A percentile compares a stretch with the other conserved stretches of the same genome.
Conservation (phyloP, 2,797 vertebrate species). For the Parauchenoglanis punctatus region DNA sequence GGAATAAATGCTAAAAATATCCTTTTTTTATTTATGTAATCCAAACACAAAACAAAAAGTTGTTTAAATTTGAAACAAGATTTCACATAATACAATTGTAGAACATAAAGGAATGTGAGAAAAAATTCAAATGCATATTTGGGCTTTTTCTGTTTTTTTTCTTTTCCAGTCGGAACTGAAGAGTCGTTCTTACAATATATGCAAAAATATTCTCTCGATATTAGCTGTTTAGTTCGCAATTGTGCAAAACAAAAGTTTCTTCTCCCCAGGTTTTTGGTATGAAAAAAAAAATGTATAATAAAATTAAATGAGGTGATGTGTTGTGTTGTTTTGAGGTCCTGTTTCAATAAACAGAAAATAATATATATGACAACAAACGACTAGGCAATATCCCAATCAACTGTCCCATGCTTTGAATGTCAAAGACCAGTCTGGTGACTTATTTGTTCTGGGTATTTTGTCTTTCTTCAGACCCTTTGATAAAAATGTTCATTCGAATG, state of each 20-base stretch:
- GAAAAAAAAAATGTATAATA: slow-evolving; percentile 65
- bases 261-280: slow-evolving; percentile 85
- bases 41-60: neutral
- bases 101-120: neutral
- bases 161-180: neutral
- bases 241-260: slow-evolving; percentile 77
- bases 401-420: slow-evolving; percentile 75
- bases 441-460: slow-evolving; percentile 61
- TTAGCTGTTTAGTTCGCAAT: slow-evolving; percentile 56
- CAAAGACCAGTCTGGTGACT: slow-evolving; percentile 69
- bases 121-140: slow-evolving; percentile 1
- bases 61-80: neutral
- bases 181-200: slow-evolving; percentile 14
- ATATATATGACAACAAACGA: slow-evolving; percentile 77
- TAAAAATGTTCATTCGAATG: slow-evolving; percentile 66
- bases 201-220: neutral
- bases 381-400: slow-evolving; percentile 69
- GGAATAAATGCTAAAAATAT: neutral
- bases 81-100: neutral
- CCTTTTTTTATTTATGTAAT: neutral
- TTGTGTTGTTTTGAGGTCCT: slow-evolving; percentile 86
- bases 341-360: slow-evolving; percentile 86
- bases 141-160: slow-evolving; percentile 16
- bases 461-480: slow-evolving; percentile 69
- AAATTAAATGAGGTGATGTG: slow-evolving; percentile 84